A percentile compares a stretch with the other conserved stretches of the same genome.
Evolutionary conservation across 2,113 vertebrate genomes (phyloP).

Genomic region (Cathartes aura): DNA sequence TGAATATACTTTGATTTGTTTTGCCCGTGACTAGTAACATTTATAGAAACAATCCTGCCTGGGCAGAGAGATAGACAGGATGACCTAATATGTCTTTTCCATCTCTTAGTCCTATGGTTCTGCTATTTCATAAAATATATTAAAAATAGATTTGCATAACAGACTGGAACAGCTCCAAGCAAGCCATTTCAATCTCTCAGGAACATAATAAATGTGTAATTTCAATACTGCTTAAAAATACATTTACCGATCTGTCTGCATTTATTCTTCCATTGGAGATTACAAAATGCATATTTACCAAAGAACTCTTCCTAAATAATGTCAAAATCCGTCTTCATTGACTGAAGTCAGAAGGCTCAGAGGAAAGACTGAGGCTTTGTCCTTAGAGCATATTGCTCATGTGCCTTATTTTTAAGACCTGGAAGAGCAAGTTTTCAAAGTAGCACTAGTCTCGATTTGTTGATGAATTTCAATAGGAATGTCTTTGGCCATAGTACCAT

Average conservation of each 20-base stretch:
- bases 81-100: background rate
- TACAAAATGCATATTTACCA: background rate
- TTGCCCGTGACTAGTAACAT: background rate
- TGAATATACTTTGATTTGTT: background rate
- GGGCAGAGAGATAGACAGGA: background rate
- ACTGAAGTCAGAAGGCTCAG: background rate
- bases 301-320: background rate
- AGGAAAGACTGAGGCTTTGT: background rate
- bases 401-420: background rate
- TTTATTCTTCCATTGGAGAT: background rate
- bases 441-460: background rate
- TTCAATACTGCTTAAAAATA: background rate
- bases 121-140: slow-evolving; percentile 7
- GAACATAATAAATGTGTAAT: slow-evolving; percentile 22
- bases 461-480: background rate
- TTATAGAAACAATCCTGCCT: background rate
- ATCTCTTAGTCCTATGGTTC: background rate
- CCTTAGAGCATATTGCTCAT: background rate
- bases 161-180: slow-evolving; percentile 5
- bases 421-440: background rate
- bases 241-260: background rate
- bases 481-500: background rate
- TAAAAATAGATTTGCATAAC: slow-evolving; percentile 17
- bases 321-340: background rate
- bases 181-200: background rate